Percentiles rank a stretch among this genome's conserved stretches.
Evolutionary conservation across 2,113 vertebrate genomes (phyloP).

Genomic region (Microtus montanus): DNA sequence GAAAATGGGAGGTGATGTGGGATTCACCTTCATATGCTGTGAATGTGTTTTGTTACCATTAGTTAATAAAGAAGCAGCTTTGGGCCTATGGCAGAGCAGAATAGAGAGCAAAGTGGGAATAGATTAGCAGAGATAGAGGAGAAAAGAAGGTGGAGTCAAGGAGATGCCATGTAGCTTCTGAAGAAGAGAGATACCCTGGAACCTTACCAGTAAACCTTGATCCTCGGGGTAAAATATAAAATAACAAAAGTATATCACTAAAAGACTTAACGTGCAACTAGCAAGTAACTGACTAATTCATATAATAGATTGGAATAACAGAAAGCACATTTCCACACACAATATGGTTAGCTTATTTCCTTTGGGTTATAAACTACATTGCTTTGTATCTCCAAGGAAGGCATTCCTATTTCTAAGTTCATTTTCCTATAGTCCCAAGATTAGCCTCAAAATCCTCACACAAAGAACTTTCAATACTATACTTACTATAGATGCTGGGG

Average conservation of each 20-base stretch:
- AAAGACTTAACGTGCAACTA: background rate
- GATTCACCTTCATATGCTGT: no score
- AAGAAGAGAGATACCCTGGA: no score
- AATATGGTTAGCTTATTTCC: constrained; percentile 26
- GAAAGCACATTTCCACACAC: constrained; percentile 52
- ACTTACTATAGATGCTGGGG: background rate
- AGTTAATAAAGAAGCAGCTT: no score
- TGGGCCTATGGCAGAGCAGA: no score
- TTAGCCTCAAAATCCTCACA: constrained; percentile 24
- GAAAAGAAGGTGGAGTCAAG: no score
- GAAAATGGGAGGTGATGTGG: no score
- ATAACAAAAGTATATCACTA: background rate
- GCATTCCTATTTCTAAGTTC: constrained; percentile 8
- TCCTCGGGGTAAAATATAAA: no score
- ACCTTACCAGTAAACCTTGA: no score
- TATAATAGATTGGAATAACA: constrained; percentile 52
- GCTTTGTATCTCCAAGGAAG: background rate
- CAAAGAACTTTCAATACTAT: background rate
- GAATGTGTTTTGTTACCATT: no score
- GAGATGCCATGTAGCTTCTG: no score
- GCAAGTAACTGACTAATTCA: constrained; percentile 50
- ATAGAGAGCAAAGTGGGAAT: no score
- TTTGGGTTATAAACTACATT: constrained; percentile 29
- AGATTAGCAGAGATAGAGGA: no score
- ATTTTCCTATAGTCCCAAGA: constrained; percentile 5